Evolutionary conservation across 2,113 vertebrate species (phyloP).

Genomic region (Arothron firmamentum): DNA sequence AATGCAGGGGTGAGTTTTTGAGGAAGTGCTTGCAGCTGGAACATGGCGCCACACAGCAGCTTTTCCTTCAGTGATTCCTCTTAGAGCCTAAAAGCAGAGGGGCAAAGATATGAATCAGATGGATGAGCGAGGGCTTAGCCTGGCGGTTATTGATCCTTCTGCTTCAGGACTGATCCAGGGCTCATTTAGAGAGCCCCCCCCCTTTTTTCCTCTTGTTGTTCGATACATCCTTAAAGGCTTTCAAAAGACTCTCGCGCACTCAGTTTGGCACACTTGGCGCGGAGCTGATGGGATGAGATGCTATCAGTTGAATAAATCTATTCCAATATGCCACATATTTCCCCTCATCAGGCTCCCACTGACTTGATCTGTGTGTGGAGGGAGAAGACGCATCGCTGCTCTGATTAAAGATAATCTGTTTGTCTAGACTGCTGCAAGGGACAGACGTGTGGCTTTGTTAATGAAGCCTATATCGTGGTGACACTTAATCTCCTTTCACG

Average conservation of each 20-base stretch:
- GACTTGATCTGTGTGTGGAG: slow-evolving; percentile 46
- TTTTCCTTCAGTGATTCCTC: slow-evolving; percentile 43
- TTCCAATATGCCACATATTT: slow-evolving; percentile 59
- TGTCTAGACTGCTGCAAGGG: slow-evolving; percentile 43
- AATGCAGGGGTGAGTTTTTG: slow-evolving; percentile 33
- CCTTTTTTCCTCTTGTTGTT: slow-evolving; percentile 49
- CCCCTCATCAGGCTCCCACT: slow-evolving; percentile 48
- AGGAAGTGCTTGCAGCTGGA: slow-evolving; percentile 31
- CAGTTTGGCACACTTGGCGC: slow-evolving; percentile 47
- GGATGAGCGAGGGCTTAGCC: slow-evolving; percentile 70
- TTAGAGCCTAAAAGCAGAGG: slow-evolving; percentile 32
- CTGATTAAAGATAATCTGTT: slow-evolving; percentile 62
- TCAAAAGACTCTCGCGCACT: slow-evolving; percentile 54
- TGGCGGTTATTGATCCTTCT: slow-evolving; percentile 69
- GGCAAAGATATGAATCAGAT: slow-evolving; percentile 71
- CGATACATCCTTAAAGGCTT: slow-evolving; percentile 67
- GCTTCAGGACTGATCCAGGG: slow-evolving; percentile 69
- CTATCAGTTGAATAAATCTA: slow-evolving; percentile 65
- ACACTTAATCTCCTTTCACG: slow-evolving; percentile 4
- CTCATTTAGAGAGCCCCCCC: slow-evolving; percentile 63
- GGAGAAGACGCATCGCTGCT: slow-evolving; percentile 53
- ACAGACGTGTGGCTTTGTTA: slow-evolving; percentile 6
- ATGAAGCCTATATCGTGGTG: slow-evolving; percentile 1
- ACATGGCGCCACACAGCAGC: slow-evolving; percentile 35
- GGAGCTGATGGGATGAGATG: slow-evolving; percentile 54